phyloP scores from a whole-genome alignment of 2,888 invertebrate genomes.

The Xylota sylvarum region DNA sequence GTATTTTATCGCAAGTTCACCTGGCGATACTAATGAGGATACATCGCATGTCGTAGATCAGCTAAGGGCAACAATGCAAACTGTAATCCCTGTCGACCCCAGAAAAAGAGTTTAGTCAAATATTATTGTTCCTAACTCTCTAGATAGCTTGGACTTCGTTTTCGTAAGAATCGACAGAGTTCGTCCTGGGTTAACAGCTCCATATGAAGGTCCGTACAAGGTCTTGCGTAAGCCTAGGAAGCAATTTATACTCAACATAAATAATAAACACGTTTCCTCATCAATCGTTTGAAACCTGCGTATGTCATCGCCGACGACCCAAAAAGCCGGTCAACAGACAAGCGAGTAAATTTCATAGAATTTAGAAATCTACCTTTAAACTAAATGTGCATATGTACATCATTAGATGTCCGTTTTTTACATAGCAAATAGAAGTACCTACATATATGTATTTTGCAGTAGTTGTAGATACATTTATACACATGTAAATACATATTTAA shows the following conservation, averaged over 20 bases:
- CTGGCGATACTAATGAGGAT: background rate
- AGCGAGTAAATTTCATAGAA: background rate
- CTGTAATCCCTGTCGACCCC: background rate
- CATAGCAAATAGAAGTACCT: no score
- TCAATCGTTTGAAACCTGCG: constrained; percentile 48
- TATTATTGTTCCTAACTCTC: constrained; percentile 28
- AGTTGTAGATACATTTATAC: no score
- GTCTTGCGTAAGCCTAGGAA: constrained; percentile 36
- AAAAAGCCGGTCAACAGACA: background rate
- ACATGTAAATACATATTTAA: no score
- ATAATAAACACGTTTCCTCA: no score
- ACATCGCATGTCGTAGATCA: background rate
- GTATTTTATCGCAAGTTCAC: background rate
- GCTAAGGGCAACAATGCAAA: constrained; percentile 20
- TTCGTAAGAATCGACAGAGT: constrained; percentile 47
- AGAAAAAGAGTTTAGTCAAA: background rate
- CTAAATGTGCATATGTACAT: no score
- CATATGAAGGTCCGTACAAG: constrained; percentile 52
- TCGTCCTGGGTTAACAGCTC: constrained; percentile 23
- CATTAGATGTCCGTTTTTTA: no score
- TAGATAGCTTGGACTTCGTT: constrained; percentile 17
- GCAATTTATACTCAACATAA: no score
- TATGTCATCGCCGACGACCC: constrained; percentile 22
- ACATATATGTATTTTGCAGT: no score
- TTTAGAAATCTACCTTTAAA: no score